phyloP scores from a whole-genome alignment of 2,113 vertebrate species.

The Rattus rattus region DNA sequence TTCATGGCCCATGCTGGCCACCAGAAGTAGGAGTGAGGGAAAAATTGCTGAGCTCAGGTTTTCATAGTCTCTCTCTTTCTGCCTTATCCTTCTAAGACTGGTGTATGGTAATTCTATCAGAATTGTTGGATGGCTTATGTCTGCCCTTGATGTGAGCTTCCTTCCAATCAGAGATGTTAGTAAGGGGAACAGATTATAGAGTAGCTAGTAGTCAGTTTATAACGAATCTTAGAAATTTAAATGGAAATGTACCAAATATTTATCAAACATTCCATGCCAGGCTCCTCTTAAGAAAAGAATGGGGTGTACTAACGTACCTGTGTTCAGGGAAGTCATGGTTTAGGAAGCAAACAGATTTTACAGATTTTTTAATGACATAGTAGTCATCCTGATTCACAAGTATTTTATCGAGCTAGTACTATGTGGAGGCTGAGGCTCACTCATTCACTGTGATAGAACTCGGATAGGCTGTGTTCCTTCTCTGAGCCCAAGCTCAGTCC shows the following conservation, averaged over 20 bases:
- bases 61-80: not conserved
- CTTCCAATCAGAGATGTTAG: not conserved
- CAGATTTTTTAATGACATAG: not conserved
- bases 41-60: not conserved
- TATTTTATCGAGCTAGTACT: not conserved
- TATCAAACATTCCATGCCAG: not conserved
- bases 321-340: slow-evolving; percentile 29
- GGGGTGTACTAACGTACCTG: not conserved
- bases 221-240: not conserved
- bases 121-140: not conserved
- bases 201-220: not conserved
- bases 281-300: not conserved
- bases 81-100: not conserved
- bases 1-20: not conserved
- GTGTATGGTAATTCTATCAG: not conserved
- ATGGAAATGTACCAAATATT: not conserved
- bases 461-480: not conserved
- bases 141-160: not conserved
- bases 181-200: slow-evolving; percentile 28
- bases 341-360: slow-evolving; percentile 21
- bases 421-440: not conserved
- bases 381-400: not conserved
- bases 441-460: not conserved
- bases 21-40: not conserved
- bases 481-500: not conserved